Base-by-base conservation (phyloP, 2,888 invertebrate species). In the Macrophya alboannulata region DNA sequence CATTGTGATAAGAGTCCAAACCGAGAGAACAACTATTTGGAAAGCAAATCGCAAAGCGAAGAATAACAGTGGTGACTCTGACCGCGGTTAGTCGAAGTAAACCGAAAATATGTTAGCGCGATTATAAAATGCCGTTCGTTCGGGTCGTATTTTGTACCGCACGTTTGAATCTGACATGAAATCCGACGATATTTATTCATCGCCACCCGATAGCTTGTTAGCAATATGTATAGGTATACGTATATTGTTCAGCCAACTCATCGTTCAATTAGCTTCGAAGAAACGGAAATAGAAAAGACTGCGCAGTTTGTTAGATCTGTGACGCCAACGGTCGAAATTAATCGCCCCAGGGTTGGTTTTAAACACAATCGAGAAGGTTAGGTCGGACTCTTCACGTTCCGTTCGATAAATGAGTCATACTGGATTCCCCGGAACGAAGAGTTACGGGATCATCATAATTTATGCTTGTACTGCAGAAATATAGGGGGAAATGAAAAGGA, bases 21-120 rank as follows among this genome's bases (percentile, higher is more conserved):
- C 21, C 21, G 43, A 81, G 15, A 0, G 43, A 43, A 62, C 68
- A 43, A 62, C 68, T 81, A 81, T 81, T 62, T 81, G 81, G 81
- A 81, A 62, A 81, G 62, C 25, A 81, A 43, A 62, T 79, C 31
- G 79, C 51, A 15, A 9, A 51, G 25, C 9, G 59, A 79, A n/a
- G 21, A 48, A 31, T 77, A 48, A 77, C 10, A 12, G 31, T n/a
- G 21, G 76, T 48, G 21, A 43, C 21, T 43, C 15, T 43, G 45
- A 40, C 31, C 0, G n/a, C 62, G 43, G 43, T 51, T 59, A 62
- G 21, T 81, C 5, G 5, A 37, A 43, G 25, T 25, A 21, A 62
- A 62, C 62, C 43, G 62, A 40, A 40, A 21, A 81, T 62, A 43
- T 31, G 31, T 43, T 4, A 59, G 12, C 2, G 59, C 59, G n/a